Base-by-base conservation (phyloP, 2,888 invertebrate species). In the Alitta virens region DNA sequence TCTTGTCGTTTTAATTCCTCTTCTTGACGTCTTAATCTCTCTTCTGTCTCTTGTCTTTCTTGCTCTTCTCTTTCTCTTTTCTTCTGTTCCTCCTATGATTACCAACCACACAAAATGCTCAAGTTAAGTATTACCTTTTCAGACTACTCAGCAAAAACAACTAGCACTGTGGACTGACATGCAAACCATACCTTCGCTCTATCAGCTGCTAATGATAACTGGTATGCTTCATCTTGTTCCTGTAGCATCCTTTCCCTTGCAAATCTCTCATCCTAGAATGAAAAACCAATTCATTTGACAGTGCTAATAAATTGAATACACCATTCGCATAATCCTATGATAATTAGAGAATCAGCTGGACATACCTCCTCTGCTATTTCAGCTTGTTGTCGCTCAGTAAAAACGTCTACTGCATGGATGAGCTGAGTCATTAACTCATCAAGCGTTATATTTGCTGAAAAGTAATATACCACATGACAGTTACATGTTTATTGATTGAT, bases 221-320 rank as follows among this genome's bases (percentile, higher is more conserved):
- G 89, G 83, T 94, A 97, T 0, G 96, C 96, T 81, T 89, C 88
- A 84, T 97, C 95, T 84, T 97, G 96, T 82, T 96, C 95, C 74
- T 88, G 86, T 83, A 94, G 94, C 59, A 97, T 92, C 73, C 87
- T 85, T 82, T 95, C 94, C 60, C 96, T 84, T 12, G 91, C 93
- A 68, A 91, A 91, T 62, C 96, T 84, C 81, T 95, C 94, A 64
- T 91, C 87, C 80, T 82, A 40, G 14, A 16, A 33, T n/a, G n/a
- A n/a, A n/a, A n/a, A n/a, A n/a, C n/a, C n/a, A n/a, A n/a, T n/a
- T n/a, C n/a, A n/a, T n/a, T n/a, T n/a, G n/a, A n/a, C n/a, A n/a
- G n/a, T n/a, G n/a, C n/a, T n/a, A n/a, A n/a, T n/a, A n/a, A n/a
- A n/a, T n/a, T n/a, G n/a, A n/a, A n/a, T n/a, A n/a, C n/a, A n/a